Base-by-base conservation (phyloP, 2,113 vertebrate species). In the Colinus virginianus region DNA sequence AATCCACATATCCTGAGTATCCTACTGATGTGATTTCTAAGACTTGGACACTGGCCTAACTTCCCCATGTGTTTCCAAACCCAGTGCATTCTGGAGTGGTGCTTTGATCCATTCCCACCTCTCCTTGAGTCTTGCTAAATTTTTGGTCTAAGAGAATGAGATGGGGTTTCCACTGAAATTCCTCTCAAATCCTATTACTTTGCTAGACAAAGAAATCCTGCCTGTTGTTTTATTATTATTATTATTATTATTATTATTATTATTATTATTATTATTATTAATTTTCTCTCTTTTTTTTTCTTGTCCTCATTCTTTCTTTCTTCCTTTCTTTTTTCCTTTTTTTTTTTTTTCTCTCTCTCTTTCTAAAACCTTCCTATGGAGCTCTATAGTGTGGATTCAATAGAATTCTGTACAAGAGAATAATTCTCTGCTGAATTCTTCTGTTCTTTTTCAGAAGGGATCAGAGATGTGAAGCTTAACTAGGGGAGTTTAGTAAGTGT, bases 401-500 rank as follows among this genome's bases (percentile, higher is more conserved):
- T 25, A 69, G 61, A 61, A 81, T 84, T 90, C 40, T 88, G 22
- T 58, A 71, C 51, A 55, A 26, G 36, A 43, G 32, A 88, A 68
- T 94, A 86, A 81, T 78, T 86, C 53, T 94, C 53, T 78, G 42
- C 48, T 88, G 49, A 81, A 74, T 90, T 88, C 58, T 45, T 82
- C 45, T 49, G 30, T 32, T 67, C n/a, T 88, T 88, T 95, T 78
- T 84, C 62, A 87, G 84, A 78, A 89, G 59, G 53, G 67, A 96
- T 92, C 84, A 90, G 74, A 84, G 40, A 62, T 1, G 7, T 7
- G 40, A 58, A 78, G 70, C 45, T 88, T 90, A 76, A 58, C 70
- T 45, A 42, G 25, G 69, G 19, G 40, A 88, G 66, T 94, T 94
- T 78, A 93, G 32, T 58, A 82, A 82, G 48, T 77, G 55, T 63